Conservation (phyloP, 2,888 invertebrate species). For the Tetramorium bicarinatum region DNA sequence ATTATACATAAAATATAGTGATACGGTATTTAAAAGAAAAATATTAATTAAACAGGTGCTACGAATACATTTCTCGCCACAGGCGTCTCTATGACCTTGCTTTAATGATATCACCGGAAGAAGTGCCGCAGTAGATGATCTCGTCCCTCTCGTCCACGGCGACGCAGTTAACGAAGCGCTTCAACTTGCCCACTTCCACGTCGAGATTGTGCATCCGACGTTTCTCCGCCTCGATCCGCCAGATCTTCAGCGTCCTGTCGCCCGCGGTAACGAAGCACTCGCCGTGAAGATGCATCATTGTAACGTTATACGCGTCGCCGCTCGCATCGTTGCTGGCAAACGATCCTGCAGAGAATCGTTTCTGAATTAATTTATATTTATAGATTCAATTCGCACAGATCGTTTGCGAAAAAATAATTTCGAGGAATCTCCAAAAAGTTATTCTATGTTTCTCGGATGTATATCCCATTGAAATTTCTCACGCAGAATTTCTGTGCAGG, state of each 20-base stretch:
- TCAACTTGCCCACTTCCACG: slow-evolving; percentile 92
- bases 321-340: slow-evolving; percentile 90
- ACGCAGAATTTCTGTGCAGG: background rate
- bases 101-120: slow-evolving; percentile 91
- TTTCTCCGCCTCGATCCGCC: slow-evolving; percentile 91
- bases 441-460: background rate
- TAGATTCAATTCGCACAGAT: background rate
- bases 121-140: slow-evolving; percentile 94
- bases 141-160: slow-evolving; percentile 91
- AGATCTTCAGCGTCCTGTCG: slow-evolving; percentile 91
- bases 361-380: background rate
- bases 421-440: background rate
- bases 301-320: slow-evolving; percentile 90
- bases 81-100: slow-evolving; percentile 61
- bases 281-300: slow-evolving; percentile 88
- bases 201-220: slow-evolving; percentile 91
- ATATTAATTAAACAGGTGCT: background rate
- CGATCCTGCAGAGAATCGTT: slow-evolving; percentile 79
- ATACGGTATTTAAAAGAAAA: slow-evolving; percentile 1
- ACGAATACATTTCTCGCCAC: background rate
- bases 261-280: slow-evolving; percentile 92
- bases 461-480: background rate
- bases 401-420: background rate
- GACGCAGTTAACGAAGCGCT: slow-evolving; percentile 92
- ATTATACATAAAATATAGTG: slow-evolving; percentile 7